Percentiles rank a stretch among this genome's conserved stretches.
Evolutionary conservation across 2,888 invertebrate species (phyloP).

Genomic region (Neoscelio sp.): DNA sequence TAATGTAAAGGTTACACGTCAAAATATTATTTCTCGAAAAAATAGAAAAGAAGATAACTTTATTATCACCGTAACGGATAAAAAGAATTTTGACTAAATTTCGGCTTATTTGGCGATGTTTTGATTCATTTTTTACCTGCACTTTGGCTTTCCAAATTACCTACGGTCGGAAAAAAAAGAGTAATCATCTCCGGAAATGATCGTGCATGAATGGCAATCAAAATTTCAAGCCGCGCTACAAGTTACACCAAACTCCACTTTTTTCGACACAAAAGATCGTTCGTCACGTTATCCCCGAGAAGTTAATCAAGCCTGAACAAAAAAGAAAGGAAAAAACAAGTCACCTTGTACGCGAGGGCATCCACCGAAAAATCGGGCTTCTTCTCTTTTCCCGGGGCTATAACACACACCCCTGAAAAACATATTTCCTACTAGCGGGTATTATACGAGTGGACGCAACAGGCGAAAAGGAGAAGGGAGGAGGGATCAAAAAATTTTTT

Average conservation of each 20-base stretch:
- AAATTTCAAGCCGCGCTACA: slow-evolving; percentile 10
- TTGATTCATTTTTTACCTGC: slow-evolving; percentile 44
- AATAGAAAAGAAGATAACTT: too few species aligned
- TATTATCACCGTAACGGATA: too few species aligned
- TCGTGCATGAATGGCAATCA: slow-evolving; percentile 30
- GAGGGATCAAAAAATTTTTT: slow-evolving; percentile 23
- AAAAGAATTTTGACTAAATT: too few species aligned
- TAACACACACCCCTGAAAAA: slow-evolving; percentile 20
- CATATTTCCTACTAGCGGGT: not conserved
- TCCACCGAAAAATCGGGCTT: slow-evolving; percentile 23
- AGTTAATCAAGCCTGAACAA: slow-evolving; percentile 52
- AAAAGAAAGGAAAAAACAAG: slow-evolving; percentile 45
- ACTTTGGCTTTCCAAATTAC: not conserved
- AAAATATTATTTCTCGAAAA: too few species aligned
- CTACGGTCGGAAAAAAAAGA: slow-evolving; percentile 36
- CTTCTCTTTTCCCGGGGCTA: not conserved
- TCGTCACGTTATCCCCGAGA: slow-evolving; percentile 38
- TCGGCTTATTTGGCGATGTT: slow-evolving; percentile 24
- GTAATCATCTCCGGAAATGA: slow-evolving; percentile 46
- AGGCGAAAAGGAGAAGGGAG: slow-evolving; percentile 16
- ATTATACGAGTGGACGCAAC: slow-evolving; percentile 32
- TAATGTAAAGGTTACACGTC: too few species aligned
- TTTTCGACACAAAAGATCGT: slow-evolving; percentile 26
- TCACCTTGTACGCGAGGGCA: slow-evolving; percentile 45
- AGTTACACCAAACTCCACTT: too few species aligned